A percentile compares a stretch with the other conserved stretches of the same genome.
Conservation (phyloP, 2,888 invertebrate genomes). For the Dryobota labecula region DNA sequence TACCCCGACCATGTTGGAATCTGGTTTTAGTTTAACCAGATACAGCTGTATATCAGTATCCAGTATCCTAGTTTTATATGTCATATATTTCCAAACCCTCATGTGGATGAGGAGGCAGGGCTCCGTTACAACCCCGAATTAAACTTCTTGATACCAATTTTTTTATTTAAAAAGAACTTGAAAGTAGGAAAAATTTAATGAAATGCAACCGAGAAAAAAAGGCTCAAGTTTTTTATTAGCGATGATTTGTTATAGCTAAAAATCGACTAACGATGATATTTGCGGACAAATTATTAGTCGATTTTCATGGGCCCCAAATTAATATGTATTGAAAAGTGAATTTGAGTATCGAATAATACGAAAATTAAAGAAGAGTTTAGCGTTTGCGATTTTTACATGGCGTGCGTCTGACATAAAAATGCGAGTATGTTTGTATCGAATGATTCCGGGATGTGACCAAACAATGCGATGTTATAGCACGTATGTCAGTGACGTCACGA, state of each 20-base stretch:
- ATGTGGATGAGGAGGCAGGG: too few relatives aligned
- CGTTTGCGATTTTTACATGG: slow-evolving; percentile 59
- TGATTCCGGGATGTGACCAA: slow-evolving; percentile 55
- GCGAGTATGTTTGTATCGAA: slow-evolving; percentile 59
- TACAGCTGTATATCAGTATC: neutral
- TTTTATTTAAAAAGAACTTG: slow-evolving; percentile 19
- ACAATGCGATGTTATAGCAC: slow-evolving; percentile 63
- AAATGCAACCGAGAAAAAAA: slow-evolving; percentile 27
- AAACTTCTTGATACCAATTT: neutral
- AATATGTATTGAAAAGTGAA: slow-evolving; percentile 31
- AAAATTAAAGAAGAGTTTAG: slow-evolving; percentile 55
- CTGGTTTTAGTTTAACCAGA: neutral
- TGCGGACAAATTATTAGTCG: slow-evolving; percentile 43
- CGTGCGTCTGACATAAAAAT: slow-evolving; percentile 60
- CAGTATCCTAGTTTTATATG: neutral
- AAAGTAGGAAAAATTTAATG: slow-evolving; percentile 51
- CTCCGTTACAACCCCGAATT: slow-evolving; percentile 36
- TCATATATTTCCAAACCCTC: neutral
- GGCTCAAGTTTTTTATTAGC: slow-evolving; percentile 39
- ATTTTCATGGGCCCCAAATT: slow-evolving; percentile 42
- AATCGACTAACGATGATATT: slow-evolving; percentile 47
- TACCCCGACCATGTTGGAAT: neutral
- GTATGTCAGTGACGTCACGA: slow-evolving; percentile 69
- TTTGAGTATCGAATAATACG: slow-evolving; percentile 19
- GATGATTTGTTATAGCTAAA: slow-evolving; percentile 52